Evolutionary conservation across 2,797 vertebrate genomes (phyloP), one percentile per base, ranked within the genome.

Genomic region (Vireo griseus): DNA sequence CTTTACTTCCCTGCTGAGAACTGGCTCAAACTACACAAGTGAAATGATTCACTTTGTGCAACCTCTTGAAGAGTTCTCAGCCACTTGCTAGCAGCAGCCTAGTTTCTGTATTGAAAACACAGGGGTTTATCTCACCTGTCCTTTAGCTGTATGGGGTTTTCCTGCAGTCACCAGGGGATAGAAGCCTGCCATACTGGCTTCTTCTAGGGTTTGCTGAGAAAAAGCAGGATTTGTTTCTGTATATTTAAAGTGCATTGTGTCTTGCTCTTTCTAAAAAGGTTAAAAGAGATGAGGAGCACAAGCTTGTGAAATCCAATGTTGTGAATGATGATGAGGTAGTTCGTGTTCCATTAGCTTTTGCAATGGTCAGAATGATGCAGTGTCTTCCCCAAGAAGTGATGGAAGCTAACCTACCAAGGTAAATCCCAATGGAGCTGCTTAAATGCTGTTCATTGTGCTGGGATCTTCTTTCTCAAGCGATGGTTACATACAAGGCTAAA

Each of bases 321-420:
- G 98, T 99, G 91, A 99, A 99, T 75, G 98, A 99, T 1, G 99
- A 99, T 37, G 99, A 99, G 88, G 99, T 99, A 37, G 98, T 94
- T 61, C 98, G 99, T 59, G 97, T 99, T 25, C 99, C 99, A 0
- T 97, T 99, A 22, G 99, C 99, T 42, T 99, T 99, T 92, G 99
- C 99, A 65, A 99, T 99, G 98, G 98, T 99, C 90, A 99, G 98
- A 74, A 97, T 99, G 93, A 99, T 99, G 99, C 99, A 99, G 97
- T 98, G 98, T 39, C 98, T 99, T 45, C 99, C 99, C 14, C 97
- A 97, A 40, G 96, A 99, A 67, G 93, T 99, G 83, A 99, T 99
- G 99, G 99, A 99, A 93, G 96, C 94, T 77, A 99, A 99, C 92
- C 97, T 99, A 73, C 99, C 99, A 7, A 99, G 99, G 99, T 99